These are phyloP conservation scores for Sesamia nonagrioides DNA, from an alignment of 1,140 invertebrate genomes.

Conservation along the genomic window DNA sequence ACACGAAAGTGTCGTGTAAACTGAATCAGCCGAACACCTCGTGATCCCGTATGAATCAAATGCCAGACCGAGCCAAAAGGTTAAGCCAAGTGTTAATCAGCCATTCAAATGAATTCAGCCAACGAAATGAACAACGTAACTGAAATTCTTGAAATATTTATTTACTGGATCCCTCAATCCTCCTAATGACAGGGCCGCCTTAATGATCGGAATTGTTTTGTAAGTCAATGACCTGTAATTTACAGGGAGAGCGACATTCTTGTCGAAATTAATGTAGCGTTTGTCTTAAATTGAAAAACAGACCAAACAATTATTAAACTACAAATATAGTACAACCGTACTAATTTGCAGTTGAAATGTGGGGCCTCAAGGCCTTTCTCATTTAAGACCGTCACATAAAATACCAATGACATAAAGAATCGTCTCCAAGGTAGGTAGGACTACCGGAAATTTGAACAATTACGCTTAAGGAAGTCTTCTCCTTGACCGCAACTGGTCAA, in stretches of 20 bases:
- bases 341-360: too few relatives aligned
- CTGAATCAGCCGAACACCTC: not conserved
- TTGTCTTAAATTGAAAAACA: too few relatives aligned
- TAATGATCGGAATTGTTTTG: not conserved
- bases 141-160: not conserved
- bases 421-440: not conserved
- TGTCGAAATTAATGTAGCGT: not conserved
- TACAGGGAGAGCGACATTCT: not conserved
- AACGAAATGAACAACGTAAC: not conserved
- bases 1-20: not conserved
- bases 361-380: not conserved
- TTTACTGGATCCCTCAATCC: not conserved
- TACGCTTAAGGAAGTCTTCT: conserved; percentile 24
- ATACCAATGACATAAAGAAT: conserved; percentile 12
- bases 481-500: not conserved
- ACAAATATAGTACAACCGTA: too few relatives aligned
- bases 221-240: not conserved
- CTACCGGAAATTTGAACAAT: not conserved
- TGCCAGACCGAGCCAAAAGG: not conserved
- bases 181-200: not conserved
- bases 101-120: not conserved
- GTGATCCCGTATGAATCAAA: conserved; percentile 13
- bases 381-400: not conserved
- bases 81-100: not conserved
- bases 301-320: too few relatives aligned